Percentiles rank a stretch among this genome's conserved stretches.
phyloP scores from a whole-genome alignment of 2,888 invertebrate species.

The Temnothorax rugatulus region DNA sequence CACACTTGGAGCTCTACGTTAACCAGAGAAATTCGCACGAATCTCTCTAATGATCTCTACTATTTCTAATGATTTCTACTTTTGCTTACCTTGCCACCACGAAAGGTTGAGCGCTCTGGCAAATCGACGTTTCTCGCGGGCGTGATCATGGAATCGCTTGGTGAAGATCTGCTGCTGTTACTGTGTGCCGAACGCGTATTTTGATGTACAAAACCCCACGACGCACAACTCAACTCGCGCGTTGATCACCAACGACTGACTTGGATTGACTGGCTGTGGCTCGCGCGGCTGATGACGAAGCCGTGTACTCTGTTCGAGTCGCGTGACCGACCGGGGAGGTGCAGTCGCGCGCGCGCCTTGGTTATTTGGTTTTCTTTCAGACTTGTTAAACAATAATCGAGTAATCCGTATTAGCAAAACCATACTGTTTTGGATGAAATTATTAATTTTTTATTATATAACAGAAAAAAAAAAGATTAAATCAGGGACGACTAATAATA shows the following conservation, averaged over 20 bases:
- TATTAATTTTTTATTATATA: neutral
- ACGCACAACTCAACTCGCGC: neutral
- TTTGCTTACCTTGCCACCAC: constrained; percentile 20
- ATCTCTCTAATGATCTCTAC: neutral
- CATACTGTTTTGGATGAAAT: neutral
- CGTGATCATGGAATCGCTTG: constrained; percentile 30
- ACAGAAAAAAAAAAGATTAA: neutral
- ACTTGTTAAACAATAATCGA: neutral
- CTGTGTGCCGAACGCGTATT: neutral
- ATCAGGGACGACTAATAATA: neutral
- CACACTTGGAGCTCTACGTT: neutral
- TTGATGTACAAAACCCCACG: neutral
- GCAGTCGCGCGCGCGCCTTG: neutral
- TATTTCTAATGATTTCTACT: neutral
- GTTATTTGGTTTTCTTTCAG: neutral
- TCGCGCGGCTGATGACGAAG: constrained; percentile 18
- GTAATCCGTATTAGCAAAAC: neutral
- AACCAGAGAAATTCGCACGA: neutral
- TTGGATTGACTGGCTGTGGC: constrained; percentile 31
- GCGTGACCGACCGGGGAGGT: neutral
- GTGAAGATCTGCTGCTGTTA: neutral
- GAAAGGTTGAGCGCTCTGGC: constrained; percentile 23
- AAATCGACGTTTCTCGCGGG: constrained; percentile 23
- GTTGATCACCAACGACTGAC: constrained; percentile 21
- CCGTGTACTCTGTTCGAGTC: neutral